Evolutionary conservation across 2,888 invertebrate genomes (phyloP).

Genomic region (Cataglyphis albicans): DNA sequence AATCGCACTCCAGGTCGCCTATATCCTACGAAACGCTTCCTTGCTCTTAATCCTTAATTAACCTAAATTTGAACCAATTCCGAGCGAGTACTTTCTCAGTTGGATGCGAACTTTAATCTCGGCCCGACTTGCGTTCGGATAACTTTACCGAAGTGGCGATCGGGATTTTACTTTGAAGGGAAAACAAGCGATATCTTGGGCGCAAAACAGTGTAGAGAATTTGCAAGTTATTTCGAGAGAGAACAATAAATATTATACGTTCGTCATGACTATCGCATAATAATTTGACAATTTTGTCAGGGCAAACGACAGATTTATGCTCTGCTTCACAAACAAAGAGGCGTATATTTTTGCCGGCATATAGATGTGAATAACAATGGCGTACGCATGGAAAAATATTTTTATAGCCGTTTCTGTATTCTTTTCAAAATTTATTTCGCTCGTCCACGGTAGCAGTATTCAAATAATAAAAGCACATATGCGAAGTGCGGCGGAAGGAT

Average conservation of each 20-base stretch:
- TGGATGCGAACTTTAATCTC: conserved; percentile 75
- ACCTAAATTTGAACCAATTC: conserved; percentile 76
- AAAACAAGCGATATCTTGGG: conserved; percentile 28
- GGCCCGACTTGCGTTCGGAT: conserved; percentile 62
- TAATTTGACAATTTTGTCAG: conserved; percentile 34
- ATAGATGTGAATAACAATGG: conserved; percentile 31
- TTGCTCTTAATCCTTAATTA: conserved; percentile 80
- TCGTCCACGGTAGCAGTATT: conserved; percentile 38
- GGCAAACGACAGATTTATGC: conserved; percentile 32
- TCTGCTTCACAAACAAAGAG: conserved; percentile 17
- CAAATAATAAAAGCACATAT: conserved; percentile 53
- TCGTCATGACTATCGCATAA: not conserved
- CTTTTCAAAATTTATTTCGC: conserved; percentile 54
- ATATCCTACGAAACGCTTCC: conserved; percentile 69
- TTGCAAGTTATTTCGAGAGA: conserved; percentile 23
- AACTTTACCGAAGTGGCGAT: conserved; percentile 51
- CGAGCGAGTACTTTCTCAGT: conserved; percentile 67
- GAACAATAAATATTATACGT: not conserved
- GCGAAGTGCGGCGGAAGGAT: conserved; percentile 39
- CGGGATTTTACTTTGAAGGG: conserved; percentile 40
- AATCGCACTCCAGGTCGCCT: conserved; percentile 65
- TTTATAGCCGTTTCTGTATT: conserved; percentile 41
- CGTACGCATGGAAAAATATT: conserved; percentile 37
- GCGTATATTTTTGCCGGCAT: conserved; percentile 11
- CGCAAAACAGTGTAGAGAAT: conserved; percentile 56